A percentile compares a stretch with the other conserved stretches of the same genome.
Conservation (phyloP, 2,797 vertebrate species). For the Hoplostethus mediterraneus region DNA sequence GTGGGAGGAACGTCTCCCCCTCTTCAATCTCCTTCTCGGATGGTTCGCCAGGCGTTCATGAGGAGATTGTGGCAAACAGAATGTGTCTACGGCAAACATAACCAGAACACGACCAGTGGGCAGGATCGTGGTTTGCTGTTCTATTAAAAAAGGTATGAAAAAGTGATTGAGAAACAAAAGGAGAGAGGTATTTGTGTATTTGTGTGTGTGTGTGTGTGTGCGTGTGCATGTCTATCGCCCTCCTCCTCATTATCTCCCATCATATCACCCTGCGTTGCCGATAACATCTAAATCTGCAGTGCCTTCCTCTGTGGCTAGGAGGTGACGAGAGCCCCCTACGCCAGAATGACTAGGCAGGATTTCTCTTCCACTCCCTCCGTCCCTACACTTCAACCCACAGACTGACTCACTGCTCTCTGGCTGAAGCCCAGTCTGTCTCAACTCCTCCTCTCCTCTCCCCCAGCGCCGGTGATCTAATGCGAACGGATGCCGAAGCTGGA, state of each 20-base stretch:
- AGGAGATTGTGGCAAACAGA: neutral
- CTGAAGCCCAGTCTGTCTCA: constrained; percentile 77
- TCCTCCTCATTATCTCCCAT: constrained; percentile 60
- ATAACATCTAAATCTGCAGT: constrained; percentile 65
- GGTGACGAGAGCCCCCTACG: constrained; percentile 74
- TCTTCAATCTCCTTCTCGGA: too few species aligned
- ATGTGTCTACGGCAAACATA: too few species aligned
- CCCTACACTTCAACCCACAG: constrained; percentile 75
- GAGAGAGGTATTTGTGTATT: neutral
- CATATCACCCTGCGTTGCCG: constrained; percentile 54
- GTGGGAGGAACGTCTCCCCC: too few species aligned
- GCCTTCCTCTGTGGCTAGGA: constrained; percentile 70
- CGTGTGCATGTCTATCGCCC: neutral
- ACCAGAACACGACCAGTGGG: too few species aligned
- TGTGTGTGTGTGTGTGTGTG: neutral
- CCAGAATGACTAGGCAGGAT: constrained; percentile 83
- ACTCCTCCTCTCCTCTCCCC: constrained; percentile 61
- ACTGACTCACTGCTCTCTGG: constrained; percentile 79
- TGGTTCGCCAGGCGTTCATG: neutral
- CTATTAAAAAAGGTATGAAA: neutral
- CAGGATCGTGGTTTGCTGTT: too few species aligned
- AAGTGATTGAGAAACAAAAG: neutral
- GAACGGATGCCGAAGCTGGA: constrained; percentile 64
- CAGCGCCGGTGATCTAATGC: constrained; percentile 64
- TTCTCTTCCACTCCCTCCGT: constrained; percentile 64